Base-by-base conservation (phyloP, 2,113 vertebrate genomes). In the Orycteropus afer region DNA sequence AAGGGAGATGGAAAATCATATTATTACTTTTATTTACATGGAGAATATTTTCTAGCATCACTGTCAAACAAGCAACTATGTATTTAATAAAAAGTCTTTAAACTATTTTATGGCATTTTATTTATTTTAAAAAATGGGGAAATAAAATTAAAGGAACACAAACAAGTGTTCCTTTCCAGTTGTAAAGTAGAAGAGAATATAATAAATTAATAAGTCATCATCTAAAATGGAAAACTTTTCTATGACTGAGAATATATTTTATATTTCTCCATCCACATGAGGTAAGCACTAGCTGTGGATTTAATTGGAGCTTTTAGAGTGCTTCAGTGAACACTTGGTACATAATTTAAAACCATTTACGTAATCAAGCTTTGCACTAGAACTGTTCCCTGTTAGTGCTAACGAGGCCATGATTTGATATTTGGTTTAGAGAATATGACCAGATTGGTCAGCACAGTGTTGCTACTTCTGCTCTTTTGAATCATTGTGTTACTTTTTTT, bases 291-390 rank as follows among this genome's bases (percentile, higher is more conserved):
- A 96, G 97, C 47, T 96, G 77, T 69, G 92, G 67, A 95, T 95
- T 97, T 98, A 97, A 98, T 96, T 96, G 97, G 98, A 97, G 88
- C 78, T 95, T 88, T 93, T 57, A 90, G 71, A 96, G 95, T 86
- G 81, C 95, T 97, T 98, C 83, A 94, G 92, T 96, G 96, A 97
- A 94, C 79, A 88, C 18, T 94, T 89, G 49, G 80, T 69, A 94
- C 6, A 97, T 85, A 82, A 98, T 97, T 97, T 92, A 96, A 96
- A 97, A 90, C 59, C 94, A 93, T 96, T 98, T 94, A 96, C 20
- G 27, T 85, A 86, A 85, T 86, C 82, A 90, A 86, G 82, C 40
- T 96, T 90, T 87, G 86, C 47, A 88, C 22, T 47, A 88, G 49
- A 85, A 73, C 53, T 82, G 49, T 69, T 93, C 67, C n/a, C 67